Evolutionary conservation across 2,888 invertebrate species (phyloP), one percentile per base, ranked within the genome.

Genomic region (Archips crataeganus): DNA sequence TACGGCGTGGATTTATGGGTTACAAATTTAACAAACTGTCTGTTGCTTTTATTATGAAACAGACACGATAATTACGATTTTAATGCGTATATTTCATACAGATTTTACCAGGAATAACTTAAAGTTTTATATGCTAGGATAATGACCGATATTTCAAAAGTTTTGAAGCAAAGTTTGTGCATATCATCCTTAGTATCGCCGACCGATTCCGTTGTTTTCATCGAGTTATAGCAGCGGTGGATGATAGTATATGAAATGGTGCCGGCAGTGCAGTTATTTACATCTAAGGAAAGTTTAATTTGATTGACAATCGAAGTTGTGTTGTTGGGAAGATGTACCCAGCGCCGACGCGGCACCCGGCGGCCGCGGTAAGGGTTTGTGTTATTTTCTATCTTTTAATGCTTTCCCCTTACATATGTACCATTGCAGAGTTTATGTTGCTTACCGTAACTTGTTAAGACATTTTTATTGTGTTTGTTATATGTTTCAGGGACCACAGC

Each of bases 291-390:
- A 76, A 87, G 87, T 85, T 85, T 82, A 87, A 88, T 90, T 90
- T 92, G 87, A 90, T 88, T 83, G 84, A 77, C 76, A 78, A 77
- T 78, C 75, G 74, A 74, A 75, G 70, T 79, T 80, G 76, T 78
- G 75, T 78, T 80, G 79, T 79, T 74, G 81, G 80, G 83, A 88
- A 81, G 87, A 97, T 97, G 97, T 97, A 97, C 95, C 96, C 97
- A 89, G 95, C 96, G 89, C 96, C 96, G 91, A 95, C 96, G 91
- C 96, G 97, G 95, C 97, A 97, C 95, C 96, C 97, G 92, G 95
- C 96, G 88, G 96, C 96, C 89, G 95, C 96, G 95, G 97, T 97
- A 93, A 96, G 97, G 96, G 94, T 94, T 89, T 83, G 93, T 94
- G 82, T 88, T 87, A 80, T 85, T 87, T 83, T 86, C 74, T 71